Base-by-base conservation (phyloP, 2,888 invertebrate genomes). In the Yponomeuta evonymella region DNA sequence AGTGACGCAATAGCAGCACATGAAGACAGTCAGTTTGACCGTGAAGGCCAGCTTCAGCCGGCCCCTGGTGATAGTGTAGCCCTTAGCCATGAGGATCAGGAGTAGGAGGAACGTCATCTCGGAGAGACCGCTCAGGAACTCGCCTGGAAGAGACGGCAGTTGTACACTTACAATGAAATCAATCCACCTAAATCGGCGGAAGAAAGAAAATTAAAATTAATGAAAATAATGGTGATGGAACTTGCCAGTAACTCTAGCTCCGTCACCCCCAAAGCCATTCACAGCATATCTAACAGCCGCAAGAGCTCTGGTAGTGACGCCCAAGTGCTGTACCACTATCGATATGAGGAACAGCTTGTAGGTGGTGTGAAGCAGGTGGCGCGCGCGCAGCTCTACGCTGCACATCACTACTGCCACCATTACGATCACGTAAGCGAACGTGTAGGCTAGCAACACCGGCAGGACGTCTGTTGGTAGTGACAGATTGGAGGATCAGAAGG, bases 1-100 rank as follows among this genome's bases (percentile, higher is more conserved):
- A 0, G 95, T 94, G 70, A 96, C 91, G 0, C 94, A 88, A 78
- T 96, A 98, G 9, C 95, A 80, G 74, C 95, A 95, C 93, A 97
- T 95, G 85, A 98, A 98, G 2, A 96, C 87, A 0, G 96, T 95
- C 69, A 98, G 87, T 84, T 96, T 96, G 67, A 97, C 94, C 0
- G 95, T 94, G 74, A 96, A 96, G 12, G 93, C 92, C 0, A 94
- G 87, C 70, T 96, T 95, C 33, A 98, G 92, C 0, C 96, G 91
- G 0, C 97, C 98, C 70, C 98, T 93, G 0, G 98, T 98, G 48
- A 98, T 96, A 0, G 98, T 98, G 83, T 96, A 98, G 0, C 98
- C 98, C 81, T 98, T 97, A 0, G 96, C 97, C 85, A 98, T 90
- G 6, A 98, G 88, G 1, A 98, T 92, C 70, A 98, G 89, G 15